These are phyloP conservation scores for Dicerorhinus sumatrensis DNA, from an alignment of 2,113 vertebrate species.

Conservation along the genomic window DNA sequence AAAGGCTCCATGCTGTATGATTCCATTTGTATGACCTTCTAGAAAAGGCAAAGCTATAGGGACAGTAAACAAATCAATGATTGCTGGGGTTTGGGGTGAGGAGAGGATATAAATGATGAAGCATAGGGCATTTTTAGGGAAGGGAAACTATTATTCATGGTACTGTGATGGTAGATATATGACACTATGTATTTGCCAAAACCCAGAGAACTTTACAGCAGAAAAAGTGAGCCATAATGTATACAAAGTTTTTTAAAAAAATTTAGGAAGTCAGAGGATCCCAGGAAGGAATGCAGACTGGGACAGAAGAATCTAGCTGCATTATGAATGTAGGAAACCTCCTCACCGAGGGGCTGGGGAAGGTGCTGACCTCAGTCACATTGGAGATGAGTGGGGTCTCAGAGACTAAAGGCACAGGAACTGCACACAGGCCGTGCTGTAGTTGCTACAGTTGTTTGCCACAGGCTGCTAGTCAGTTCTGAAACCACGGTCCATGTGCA, in stretches of 20 bases:
- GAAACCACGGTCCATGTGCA: fast-evolving
- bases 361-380: neutral
- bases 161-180: too few relatives aligned
- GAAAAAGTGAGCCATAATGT: neutral
- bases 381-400: neutral
- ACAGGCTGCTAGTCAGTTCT: neutral
- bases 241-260: neutral
- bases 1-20: neutral
- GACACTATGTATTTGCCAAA: neutral
- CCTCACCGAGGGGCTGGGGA: neutral
- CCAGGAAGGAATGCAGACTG: neutral
- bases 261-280: neutral
- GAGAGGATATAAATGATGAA: fast-evolving
- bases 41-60: too few relatives aligned
- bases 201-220: neutral
- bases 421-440: neutral
- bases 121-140: neutral
- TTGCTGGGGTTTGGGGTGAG: too few relatives aligned
- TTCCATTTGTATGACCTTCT: neutral
- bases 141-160: too few relatives aligned
- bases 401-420: neutral
- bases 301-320: neutral
- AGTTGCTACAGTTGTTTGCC: neutral
- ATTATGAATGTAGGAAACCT: neutral
- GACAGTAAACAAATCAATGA: fast-evolving